These are phyloP conservation scores for Hypercompe scribonia DNA, from an alignment of 2,888 invertebrate species.

Conservation along the genomic window DNA sequence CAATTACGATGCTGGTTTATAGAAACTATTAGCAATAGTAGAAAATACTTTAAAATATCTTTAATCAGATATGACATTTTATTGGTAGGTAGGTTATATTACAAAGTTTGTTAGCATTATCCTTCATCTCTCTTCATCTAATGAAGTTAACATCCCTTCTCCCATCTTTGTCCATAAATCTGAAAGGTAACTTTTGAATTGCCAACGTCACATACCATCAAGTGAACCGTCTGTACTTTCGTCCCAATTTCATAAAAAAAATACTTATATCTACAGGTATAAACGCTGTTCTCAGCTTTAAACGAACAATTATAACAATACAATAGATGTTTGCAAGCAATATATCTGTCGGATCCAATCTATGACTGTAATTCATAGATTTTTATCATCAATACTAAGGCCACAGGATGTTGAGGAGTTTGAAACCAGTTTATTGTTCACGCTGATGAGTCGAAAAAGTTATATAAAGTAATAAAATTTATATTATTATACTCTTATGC, in stretches of 20 bases:
- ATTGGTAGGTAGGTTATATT: too few species aligned
- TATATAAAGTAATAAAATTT: conserved; percentile 13
- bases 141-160: too few species aligned
- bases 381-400: conserved; percentile 62
- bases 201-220: too few species aligned
- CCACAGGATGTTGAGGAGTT: conserved; percentile 65
- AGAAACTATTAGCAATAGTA: background rate
- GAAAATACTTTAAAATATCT: background rate
- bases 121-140: background rate
- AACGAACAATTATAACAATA: conserved; percentile 45
- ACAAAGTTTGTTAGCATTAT: too few species aligned
- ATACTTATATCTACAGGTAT: background rate
- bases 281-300: background rate
- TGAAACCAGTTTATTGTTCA: conserved; percentile 39
- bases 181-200: too few species aligned
- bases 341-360: conserved; percentile 46
- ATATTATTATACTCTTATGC: background rate
- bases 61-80: too few species aligned
- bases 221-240: background rate
- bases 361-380: conserved; percentile 43
- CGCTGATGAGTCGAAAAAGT: conserved; percentile 21
- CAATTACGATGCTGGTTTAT: background rate
- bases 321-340: conserved; percentile 48
- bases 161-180: too few species aligned
- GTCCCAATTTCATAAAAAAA: background rate